Evolutionary conservation across 2,888 invertebrate species (phyloP).

Genomic region (Prenolepis imparis): DNA sequence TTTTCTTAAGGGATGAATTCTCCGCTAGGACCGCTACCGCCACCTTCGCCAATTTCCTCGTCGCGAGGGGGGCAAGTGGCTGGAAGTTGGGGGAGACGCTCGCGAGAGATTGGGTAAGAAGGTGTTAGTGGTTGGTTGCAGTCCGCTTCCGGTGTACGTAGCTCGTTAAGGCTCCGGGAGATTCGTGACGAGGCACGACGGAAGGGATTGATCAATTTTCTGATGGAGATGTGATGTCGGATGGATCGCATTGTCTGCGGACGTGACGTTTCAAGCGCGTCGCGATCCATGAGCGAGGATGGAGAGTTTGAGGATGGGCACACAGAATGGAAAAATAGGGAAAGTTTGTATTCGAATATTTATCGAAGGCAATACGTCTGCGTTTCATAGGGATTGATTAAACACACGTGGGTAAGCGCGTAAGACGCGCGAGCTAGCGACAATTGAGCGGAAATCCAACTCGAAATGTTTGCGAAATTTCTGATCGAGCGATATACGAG

Average conservation of each 20-base stretch:
- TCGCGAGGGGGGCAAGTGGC: neutral
- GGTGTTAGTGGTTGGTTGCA: slow-evolving; percentile 44
- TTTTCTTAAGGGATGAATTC: slow-evolving; percentile 82
- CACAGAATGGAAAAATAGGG: slow-evolving; percentile 19
- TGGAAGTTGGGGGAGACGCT: slow-evolving; percentile 35
- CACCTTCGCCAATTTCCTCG: slow-evolving; percentile 46
- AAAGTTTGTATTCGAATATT: slow-evolving; percentile 48
- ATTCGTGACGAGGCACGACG: slow-evolving; percentile 60
- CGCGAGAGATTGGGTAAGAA: slow-evolving; percentile 33
- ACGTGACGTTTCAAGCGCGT: slow-evolving; percentile 59
- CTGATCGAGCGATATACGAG: slow-evolving; percentile 40
- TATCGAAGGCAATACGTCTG: slow-evolving; percentile 29
- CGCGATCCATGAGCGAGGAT: slow-evolving; percentile 17
- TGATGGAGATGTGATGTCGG: slow-evolving; percentile 67
- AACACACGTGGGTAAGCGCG: neutral
- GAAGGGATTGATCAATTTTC: slow-evolving; percentile 72
- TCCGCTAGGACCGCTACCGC: slow-evolving; percentile 70
- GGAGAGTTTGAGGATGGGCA: neutral
- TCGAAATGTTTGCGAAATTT: slow-evolving; percentile 43
- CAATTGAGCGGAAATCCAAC: slow-evolving; percentile 11
- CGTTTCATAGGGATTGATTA: slow-evolving; percentile 30
- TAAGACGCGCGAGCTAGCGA: slow-evolving; percentile 12
- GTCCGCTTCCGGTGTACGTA: slow-evolving; percentile 65
- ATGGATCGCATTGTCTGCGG: slow-evolving; percentile 56
- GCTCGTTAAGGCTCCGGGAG: slow-evolving; percentile 68